Conservation (phyloP, 2,888 invertebrate species). For the Ophioninae sp. region DNA sequence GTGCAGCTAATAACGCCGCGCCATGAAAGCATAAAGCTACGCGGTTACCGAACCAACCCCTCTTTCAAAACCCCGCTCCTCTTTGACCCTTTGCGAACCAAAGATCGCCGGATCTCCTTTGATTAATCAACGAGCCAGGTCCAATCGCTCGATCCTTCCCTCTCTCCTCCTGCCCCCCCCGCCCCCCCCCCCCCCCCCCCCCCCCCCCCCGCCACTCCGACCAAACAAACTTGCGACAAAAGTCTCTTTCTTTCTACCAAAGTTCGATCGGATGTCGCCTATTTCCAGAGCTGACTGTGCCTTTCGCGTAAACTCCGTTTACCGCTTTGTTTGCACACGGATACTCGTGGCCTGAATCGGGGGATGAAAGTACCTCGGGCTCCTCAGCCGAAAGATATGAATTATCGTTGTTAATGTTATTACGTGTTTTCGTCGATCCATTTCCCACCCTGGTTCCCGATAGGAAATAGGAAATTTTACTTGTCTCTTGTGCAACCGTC, state of each 20-base stretch:
- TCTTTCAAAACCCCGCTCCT: slow-evolving; percentile 16
- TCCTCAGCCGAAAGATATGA: slow-evolving; percentile 30
- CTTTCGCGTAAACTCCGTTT: not conserved
- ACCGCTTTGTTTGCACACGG: slow-evolving; percentile 13
- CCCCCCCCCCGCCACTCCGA: too few relatives aligned
- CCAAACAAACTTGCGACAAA: not conserved
- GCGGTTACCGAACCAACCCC: slow-evolving; percentile 15
- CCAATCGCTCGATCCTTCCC: too few relatives aligned
- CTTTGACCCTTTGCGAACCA: slow-evolving; percentile 36
- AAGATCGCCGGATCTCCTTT: slow-evolving; percentile 56
- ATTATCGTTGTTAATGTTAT: slow-evolving; percentile 59
- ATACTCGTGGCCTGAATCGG: slow-evolving; percentile 26
- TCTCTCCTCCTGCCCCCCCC: too few relatives aligned
- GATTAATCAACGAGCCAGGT: slow-evolving; percentile 51
- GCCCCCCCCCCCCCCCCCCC: too few relatives aligned
- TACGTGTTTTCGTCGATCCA: slow-evolving; percentile 18
- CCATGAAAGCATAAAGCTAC: slow-evolving; percentile 58
- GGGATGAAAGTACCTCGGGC: slow-evolving; percentile 41
- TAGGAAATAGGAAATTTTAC: slow-evolving; percentile 64
- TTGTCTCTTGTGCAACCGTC: slow-evolving; percentile 57
- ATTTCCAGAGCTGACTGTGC: not conserved
- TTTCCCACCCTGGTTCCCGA: slow-evolving; percentile 51
- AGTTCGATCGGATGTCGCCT: slow-evolving; percentile 15
- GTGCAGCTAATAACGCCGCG: slow-evolving; percentile 68
- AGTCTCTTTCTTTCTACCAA: slow-evolving; percentile 6